These are phyloP conservation scores for Orientallactaga bullata DNA, from an alignment of 2,113 vertebrate genomes.

Conservation along the genomic window DNA sequence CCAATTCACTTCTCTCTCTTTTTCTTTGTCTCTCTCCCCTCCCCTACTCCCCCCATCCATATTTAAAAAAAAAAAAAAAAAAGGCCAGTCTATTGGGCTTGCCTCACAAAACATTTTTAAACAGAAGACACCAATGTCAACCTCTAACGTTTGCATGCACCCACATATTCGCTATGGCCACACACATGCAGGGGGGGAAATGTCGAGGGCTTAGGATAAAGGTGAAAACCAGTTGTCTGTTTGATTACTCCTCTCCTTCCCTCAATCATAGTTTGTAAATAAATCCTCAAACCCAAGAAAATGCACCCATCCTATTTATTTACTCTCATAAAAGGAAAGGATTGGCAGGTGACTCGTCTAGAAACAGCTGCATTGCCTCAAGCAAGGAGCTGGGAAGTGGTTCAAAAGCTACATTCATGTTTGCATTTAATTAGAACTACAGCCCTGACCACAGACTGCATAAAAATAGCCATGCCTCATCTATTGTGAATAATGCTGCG, in stretches of 20 bases:
- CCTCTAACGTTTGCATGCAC: too few species aligned
- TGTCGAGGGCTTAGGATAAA: neutral
- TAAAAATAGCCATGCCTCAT: neutral
- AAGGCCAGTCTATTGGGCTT: too few species aligned
- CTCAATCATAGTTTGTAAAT: neutral
- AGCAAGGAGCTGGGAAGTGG: neutral
- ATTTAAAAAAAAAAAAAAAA: too few species aligned
- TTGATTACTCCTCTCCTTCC: neutral
- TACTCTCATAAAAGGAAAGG: neutral
- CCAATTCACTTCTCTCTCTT: too few species aligned
- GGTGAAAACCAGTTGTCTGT: neutral
- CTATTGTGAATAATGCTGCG: neutral
- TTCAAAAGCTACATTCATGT: neutral
- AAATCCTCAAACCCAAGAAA: neutral
- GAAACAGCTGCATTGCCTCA: neutral
- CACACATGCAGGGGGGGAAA: neutral
- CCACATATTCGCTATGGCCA: too few species aligned
- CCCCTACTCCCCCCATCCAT: too few species aligned
- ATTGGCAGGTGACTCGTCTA: neutral
- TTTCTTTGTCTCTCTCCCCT: too few species aligned
- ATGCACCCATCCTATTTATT: neutral
- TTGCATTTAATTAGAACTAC: neutral
- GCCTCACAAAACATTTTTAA: too few species aligned
- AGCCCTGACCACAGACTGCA: neutral
- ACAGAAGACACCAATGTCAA: too few species aligned